Conservation (phyloP, 2,888 invertebrate genomes). For the Drosophila leonis region DNA sequence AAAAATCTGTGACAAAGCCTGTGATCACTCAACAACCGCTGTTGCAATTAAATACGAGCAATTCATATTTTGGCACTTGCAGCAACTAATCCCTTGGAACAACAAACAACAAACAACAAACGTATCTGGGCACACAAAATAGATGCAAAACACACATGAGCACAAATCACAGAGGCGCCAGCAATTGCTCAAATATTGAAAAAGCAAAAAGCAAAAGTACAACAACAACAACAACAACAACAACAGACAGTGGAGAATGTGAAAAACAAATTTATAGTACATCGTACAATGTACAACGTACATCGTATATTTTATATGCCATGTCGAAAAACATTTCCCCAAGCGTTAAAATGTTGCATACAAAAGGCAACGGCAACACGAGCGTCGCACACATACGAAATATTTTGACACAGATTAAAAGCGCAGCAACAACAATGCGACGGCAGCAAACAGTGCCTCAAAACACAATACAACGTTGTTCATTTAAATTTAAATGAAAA, state of each 20-base stretch:
- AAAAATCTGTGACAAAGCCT: constrained; percentile 43
- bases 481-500: constrained; percentile 75
- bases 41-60: constrained; percentile 54
- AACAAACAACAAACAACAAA: constrained; percentile 19
- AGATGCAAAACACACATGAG: constrained; percentile 15
- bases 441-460: constrained; percentile 45
- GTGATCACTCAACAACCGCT: constrained; percentile 45
- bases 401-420: constrained; percentile 76
- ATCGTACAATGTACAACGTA: not conserved
- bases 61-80: constrained; percentile 67
- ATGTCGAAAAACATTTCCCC: constrained; percentile 65
- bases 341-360: constrained; percentile 51
- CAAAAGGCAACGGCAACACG: constrained; percentile 18
- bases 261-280: constrained; percentile 59
- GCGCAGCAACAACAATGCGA: constrained; percentile 33
- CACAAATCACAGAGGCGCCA: constrained; percentile 52
- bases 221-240: constrained; percentile 2
- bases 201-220: constrained; percentile 42
- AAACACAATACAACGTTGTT: constrained; percentile 63
- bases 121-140: constrained; percentile 8
- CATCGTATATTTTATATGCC: constrained; percentile 46
- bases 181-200: constrained; percentile 66
- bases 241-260: constrained; percentile 38
- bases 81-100: constrained; percentile 58
- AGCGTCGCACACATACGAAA: constrained; percentile 50